These are phyloP conservation scores for Melieria omissa DNA, from an alignment of 2,888 invertebrate species.

Conservation along the genomic window DNA sequence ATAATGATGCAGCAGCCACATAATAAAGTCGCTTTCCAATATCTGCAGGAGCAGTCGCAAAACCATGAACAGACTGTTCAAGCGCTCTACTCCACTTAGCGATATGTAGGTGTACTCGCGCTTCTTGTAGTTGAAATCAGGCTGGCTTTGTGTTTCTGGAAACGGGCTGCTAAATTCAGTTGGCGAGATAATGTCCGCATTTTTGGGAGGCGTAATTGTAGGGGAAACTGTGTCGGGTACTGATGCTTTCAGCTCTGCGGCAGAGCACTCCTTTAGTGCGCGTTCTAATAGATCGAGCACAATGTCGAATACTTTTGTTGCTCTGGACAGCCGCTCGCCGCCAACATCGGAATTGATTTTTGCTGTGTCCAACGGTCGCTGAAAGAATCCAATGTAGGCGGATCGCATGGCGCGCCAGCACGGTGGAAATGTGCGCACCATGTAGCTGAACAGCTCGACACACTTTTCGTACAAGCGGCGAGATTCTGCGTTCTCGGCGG, in stretches of 20 bases:
- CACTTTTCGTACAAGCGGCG: conserved; percentile 51
- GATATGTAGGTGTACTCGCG: conserved; percentile 56
- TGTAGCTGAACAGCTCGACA: conserved; percentile 52
- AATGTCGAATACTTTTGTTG: conserved; percentile 48
- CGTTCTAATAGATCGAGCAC: conserved; percentile 54
- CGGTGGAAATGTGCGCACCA: conserved; percentile 62
- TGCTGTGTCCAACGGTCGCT: conserved; percentile 45
- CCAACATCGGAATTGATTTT: conserved; percentile 42
- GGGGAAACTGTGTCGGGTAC: conserved; percentile 21
- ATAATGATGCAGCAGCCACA: conserved; percentile 70
- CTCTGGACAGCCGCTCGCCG: conserved; percentile 42
- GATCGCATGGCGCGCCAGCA: conserved; percentile 62
- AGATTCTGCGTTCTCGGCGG: conserved; percentile 38
- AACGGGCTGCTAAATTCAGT: not conserved
- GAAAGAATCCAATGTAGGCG: conserved; percentile 54
- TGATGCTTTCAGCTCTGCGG: conserved; percentile 41
- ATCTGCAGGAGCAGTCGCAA: conserved; percentile 69
- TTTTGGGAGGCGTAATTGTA: not conserved
- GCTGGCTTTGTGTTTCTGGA: conserved; percentile 42
- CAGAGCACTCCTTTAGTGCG: conserved; percentile 45
- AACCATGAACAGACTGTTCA: conserved; percentile 69
- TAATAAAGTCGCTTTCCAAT: conserved; percentile 70
- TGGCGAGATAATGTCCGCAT: conserved; percentile 32
- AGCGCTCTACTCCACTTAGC: conserved; percentile 62
- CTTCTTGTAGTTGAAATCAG: conserved; percentile 53